These are phyloP conservation scores for Phalacrocorax carbo DNA, from an alignment of 2,113 vertebrate species.

Conservation along the genomic window DNA sequence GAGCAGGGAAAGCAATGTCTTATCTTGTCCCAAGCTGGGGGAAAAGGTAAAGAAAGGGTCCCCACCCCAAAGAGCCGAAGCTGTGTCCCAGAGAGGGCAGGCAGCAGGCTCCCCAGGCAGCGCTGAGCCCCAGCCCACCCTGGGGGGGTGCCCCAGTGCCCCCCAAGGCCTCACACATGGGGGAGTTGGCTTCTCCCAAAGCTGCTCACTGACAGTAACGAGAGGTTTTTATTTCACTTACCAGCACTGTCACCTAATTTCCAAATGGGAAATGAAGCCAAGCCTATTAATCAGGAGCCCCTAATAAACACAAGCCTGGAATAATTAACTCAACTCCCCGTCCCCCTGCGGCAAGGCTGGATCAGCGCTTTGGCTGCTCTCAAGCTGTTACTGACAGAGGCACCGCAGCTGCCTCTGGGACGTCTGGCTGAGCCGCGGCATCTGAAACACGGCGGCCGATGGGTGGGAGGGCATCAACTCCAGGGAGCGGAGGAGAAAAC, in stretches of 20 bases:
- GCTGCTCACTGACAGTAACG: neutral
- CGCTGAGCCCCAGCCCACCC: neutral
- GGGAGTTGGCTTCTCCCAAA: neutral
- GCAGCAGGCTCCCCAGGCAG: neutral
- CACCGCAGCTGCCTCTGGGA: fast-evolving
- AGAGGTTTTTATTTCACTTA: neutral
- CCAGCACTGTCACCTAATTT: neutral
- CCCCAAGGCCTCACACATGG: fast-evolving
- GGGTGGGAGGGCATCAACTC: neutral
- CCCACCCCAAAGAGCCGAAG: neutral
- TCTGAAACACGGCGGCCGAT: fast-evolving
- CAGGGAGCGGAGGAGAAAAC: fast-evolving
- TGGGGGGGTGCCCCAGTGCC: neutral
- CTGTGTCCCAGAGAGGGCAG: neutral
- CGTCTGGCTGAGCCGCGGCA: neutral
- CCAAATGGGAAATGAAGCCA: neutral
- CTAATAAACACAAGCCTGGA: neutral
- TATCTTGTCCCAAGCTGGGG: neutral
- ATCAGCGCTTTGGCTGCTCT: neutral
- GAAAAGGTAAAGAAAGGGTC: neutral
- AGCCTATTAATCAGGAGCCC: neutral
- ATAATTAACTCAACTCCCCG: neutral
- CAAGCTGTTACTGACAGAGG: neutral
- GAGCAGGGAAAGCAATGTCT: neutral
- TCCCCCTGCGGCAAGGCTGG: neutral